phyloP scores from a whole-genome alignment of 2,113 vertebrate species.

The Leuciscus idus region DNA sequence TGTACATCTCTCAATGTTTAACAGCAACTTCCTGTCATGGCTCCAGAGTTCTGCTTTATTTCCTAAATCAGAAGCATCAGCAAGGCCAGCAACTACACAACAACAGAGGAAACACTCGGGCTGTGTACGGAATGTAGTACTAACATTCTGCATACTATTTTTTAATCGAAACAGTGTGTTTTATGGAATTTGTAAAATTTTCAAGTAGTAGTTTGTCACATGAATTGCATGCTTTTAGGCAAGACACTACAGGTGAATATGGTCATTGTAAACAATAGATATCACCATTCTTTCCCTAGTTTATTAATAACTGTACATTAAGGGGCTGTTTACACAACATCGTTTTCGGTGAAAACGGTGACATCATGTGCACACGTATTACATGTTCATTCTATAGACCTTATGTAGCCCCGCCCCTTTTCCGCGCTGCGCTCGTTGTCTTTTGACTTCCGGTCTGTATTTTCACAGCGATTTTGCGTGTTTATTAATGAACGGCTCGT shows the following conservation, averaged over 20 bases:
- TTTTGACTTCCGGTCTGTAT: too few relatives aligned
- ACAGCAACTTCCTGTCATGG: not conserved
- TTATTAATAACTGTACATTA: not conserved
- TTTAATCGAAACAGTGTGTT: not conserved
- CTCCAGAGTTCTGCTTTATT: not conserved
- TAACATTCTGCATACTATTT: not conserved
- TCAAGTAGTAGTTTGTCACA: not conserved
- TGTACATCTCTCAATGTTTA: conserved; percentile 38
- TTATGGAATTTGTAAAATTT: not conserved
- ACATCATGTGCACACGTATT: too few relatives aligned
- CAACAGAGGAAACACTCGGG: not conserved
- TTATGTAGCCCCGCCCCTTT: too few relatives aligned
- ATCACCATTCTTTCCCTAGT: not conserved
- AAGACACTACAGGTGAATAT: not conserved
- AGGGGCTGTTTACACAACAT: too few relatives aligned
- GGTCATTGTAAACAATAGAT: not conserved
- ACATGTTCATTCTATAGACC: too few relatives aligned
- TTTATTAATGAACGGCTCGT: too few relatives aligned
- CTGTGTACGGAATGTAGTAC: not conserved
- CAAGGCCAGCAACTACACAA: not conserved
- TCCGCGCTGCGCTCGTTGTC: too few relatives aligned
- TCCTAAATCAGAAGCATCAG: conserved; percentile 2
- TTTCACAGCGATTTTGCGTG: too few relatives aligned
- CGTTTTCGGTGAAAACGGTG: too few relatives aligned
- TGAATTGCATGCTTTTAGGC: not conserved